phyloP scores from a whole-genome alignment of 2,888 invertebrate genomes.

The Automeris io region DNA sequence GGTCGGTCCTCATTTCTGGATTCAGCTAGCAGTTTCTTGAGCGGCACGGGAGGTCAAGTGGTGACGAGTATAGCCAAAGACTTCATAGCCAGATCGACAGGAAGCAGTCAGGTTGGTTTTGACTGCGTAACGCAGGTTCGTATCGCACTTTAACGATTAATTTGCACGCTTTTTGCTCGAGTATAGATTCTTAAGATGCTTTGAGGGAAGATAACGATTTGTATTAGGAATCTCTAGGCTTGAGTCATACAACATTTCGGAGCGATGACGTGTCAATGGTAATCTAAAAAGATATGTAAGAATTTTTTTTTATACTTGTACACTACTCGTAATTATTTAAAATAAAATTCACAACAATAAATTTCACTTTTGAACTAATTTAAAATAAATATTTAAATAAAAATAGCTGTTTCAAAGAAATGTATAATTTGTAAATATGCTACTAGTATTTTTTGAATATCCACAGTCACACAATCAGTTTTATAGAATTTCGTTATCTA shows the following conservation, averaged over 20 bases:
- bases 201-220: constrained; percentile 17
- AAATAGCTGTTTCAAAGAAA: too few species aligned
- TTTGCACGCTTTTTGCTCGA: constrained; percentile 49
- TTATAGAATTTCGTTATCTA: too few species aligned
- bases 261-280: neutral
- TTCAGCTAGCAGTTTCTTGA: constrained; percentile 58
- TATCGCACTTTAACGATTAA: constrained; percentile 47
- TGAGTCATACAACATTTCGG: constrained; percentile 16
- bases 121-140: constrained; percentile 74
- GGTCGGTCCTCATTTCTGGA: constrained; percentile 56
- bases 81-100: constrained; percentile 81
- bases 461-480: too few species aligned
- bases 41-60: constrained; percentile 69
- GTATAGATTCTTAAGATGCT: constrained; percentile 27
- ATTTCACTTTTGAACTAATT: too few species aligned
- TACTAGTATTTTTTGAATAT: too few species aligned
- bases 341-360: too few species aligned
- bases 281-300: too few species aligned
- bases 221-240: neutral
- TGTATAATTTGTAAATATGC: too few species aligned
- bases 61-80: constrained; percentile 80
- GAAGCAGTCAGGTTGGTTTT: constrained; percentile 82
- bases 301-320: too few species aligned
- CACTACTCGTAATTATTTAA: too few species aligned
- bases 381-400: too few species aligned